phyloP scores from a whole-genome alignment of 23 tunicate genomes.

The Aplidium turbinatum region DNA sequence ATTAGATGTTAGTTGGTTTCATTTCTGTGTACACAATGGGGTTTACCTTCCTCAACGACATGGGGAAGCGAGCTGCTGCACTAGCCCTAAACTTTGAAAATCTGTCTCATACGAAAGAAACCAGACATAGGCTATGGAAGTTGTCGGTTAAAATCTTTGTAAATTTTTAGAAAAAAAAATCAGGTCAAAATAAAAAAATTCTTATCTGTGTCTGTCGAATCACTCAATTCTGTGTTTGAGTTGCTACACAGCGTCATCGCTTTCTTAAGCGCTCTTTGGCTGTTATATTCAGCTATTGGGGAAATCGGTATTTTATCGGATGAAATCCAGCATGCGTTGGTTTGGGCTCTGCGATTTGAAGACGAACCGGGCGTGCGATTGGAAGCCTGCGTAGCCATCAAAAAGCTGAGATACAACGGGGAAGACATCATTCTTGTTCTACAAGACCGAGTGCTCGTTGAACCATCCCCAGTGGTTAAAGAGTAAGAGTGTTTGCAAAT shows the following conservation, averaged over 20 bases:
- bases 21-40: no score
- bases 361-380: constrained; percentile 78
- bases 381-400: constrained; percentile 75
- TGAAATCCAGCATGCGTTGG: constrained; percentile 39
- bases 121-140: no score
- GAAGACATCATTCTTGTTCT: constrained; percentile 47
- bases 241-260: background rate
- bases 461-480: constrained; percentile 69
- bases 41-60: no score
- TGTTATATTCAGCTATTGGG: constrained; percentile 49
- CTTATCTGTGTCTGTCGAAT: background rate
- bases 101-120: no score
- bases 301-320: constrained; percentile 52
- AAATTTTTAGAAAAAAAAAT: background rate
- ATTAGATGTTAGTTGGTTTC: background rate
- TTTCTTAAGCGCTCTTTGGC: background rate
- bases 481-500: no score
- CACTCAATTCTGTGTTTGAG: background rate
- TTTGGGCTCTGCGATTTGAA: constrained; percentile 92
- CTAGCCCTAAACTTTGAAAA: no score
- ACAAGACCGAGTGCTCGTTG: constrained; percentile 90
- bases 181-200: no score
- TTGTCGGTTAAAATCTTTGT: no score
- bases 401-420: constrained; percentile 19
- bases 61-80: no score